A percentile compares a stretch with the other conserved stretches of the same genome.
These are phyloP conservation scores for Pogonognathellus flavescens DNA, from an alignment of 1,140 invertebrate species.

Conservation along the genomic window DNA sequence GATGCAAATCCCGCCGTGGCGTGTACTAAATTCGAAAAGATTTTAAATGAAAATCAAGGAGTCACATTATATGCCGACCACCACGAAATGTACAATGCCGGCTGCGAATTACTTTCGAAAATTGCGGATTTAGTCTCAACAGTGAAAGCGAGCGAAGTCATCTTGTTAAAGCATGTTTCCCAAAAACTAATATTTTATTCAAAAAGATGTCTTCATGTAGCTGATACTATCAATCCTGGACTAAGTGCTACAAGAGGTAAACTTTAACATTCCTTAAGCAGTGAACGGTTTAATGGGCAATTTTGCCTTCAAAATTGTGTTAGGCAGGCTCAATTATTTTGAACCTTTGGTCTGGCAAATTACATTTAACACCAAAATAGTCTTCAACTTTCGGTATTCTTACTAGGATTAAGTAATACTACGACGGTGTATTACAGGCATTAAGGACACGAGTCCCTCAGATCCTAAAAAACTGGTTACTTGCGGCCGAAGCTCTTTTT, in stretches of 20 bases:
- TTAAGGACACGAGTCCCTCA: no score
- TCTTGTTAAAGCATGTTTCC: background rate
- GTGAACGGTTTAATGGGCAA: no score
- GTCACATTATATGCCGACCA: background rate
- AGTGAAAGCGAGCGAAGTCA: background rate
- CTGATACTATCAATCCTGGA: slow-evolving; percentile 5
- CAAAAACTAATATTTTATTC: slow-evolving; percentile 33
- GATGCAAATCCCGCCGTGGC: background rate
- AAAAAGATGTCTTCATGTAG: slow-evolving; percentile 13
- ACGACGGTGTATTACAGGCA: no score
- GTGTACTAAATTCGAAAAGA: background rate
- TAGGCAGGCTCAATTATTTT: no score
- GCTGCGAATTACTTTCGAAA: background rate
- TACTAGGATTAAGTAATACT: no score
- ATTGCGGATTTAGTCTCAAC: background rate
- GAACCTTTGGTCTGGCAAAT: no score
- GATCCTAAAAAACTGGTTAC: no score
- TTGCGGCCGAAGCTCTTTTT: no score
- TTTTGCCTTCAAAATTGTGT: no score
- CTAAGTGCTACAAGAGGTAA: slow-evolving; percentile 3
- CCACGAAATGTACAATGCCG: background rate
- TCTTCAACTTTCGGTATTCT: no score
- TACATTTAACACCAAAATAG: no score
- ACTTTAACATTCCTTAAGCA: no score
- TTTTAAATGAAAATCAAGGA: slow-evolving; percentile 22